Base-by-base conservation (phyloP, 2,888 invertebrate species). In the Gortyna flavago region DNA sequence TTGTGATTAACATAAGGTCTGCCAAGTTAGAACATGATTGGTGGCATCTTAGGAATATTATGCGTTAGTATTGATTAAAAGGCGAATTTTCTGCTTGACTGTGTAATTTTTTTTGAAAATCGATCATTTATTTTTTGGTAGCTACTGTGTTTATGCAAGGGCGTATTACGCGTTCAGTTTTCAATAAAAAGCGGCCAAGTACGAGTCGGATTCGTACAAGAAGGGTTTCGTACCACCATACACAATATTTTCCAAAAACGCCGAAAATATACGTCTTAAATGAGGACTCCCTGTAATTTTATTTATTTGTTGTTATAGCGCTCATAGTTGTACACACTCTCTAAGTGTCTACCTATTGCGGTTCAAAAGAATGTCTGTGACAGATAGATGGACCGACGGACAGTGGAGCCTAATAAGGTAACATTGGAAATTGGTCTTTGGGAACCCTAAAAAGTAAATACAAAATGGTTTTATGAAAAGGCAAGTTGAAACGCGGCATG, bases 1-100 rank as follows among this genome's bases (percentile, higher is more conserved):
- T 87, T 77, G 74, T 81, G 81, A 67, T 70, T 74, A 81, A 68
- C 18, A 11, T 88, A 80, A 76, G 75, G 68, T 73, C 69, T 77
- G 81, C 75, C 75, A 76, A 62, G 75, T 72, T 79, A 35, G 38
- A 74, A 81, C 70, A 41, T n/a, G 29, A 59, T 83, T 71, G 79
- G 71, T 69, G 51, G 79, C 38, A 54, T 69, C 38, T 62, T 69
- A 59, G 44, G 35, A 64, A 75, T 79, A 65, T 79, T 79, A 80
- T 77, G 79, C 41, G 75, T 80, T 75, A 76, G 71, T 79, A 62
- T 79, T 72, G 35, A 78, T 61, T 18, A n/a, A 29, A 61, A 70
- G 81, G 77, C 54, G 41, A 59, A 69, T 54, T 70, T 77, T 82
- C 73, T 35, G 62, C 83, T 85, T 78, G 83, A 57, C 73, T 81